Base-by-base conservation (phyloP, 2,888 invertebrate species). In the Eupithecia inturbata region DNA sequence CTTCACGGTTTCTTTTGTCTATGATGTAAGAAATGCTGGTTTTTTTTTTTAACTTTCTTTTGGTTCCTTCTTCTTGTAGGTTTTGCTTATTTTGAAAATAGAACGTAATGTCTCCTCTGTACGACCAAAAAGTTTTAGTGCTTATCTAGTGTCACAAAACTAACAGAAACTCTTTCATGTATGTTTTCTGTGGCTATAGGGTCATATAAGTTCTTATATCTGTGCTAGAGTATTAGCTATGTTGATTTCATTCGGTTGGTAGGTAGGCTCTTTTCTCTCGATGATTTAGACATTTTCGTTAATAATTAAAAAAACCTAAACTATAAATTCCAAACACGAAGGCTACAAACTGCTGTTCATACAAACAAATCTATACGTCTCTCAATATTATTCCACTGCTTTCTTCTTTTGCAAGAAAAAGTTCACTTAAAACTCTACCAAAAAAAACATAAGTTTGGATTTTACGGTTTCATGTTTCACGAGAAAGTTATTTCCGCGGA, bases 371-470 rank as follows among this genome's bases (percentile, higher is more conserved):
- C 19, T 36, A 36, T 64, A 64, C n/a, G 19, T 31, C 7, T 19
- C 31, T 31, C 12, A 64, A n/a, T 36, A 66, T 39, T 39, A 68
- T 70, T 76, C 68, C 36, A 19, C 22, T 67, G 22, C 14, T 45
- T 45, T 28, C 6, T 66, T 12, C 31, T 75, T 72, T 72, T 70
- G 71, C 68, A 71, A 70, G 66, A 71, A 73, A 76, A 73, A 62
- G 49, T 70, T 70, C 67, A 69, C 75, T 69, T 75, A 75, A 71
- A 75, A 75, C 67, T 70, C 63, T 57, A n/a, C 72, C 72, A 57
- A 73, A 76, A 73, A 63, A 76, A 76, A 76, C 68, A 33, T 68
- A 76, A 76, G 76, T 76, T 76, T 74, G 68, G 45, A 74, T 70
- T 74, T 77, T 69, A 71, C 73, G 74, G 68, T 70, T 74, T 72